These are phyloP conservation scores for Chiridota heheva DNA, from an alignment of 35 echinoderm and acorn worm genomes.

Conservation along the genomic window DNA sequence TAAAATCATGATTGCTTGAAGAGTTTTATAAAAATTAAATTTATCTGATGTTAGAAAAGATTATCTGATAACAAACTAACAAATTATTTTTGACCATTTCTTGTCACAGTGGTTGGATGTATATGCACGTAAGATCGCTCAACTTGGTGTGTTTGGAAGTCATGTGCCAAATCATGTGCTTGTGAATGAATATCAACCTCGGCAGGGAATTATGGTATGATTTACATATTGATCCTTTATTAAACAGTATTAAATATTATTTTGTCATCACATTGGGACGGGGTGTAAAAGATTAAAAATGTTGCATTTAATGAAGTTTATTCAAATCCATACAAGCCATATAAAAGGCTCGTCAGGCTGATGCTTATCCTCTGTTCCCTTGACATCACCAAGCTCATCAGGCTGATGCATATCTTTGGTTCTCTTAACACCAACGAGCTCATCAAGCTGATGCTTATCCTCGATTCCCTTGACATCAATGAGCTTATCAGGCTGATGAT, in stretches of 20 bases:
- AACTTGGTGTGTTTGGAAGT: constrained; percentile 70
- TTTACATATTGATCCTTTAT: neutral
- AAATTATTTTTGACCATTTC: neutral
- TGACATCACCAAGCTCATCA: neutral
- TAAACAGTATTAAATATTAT: neutral
- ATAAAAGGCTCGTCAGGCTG: neutral
- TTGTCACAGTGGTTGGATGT: constrained; percentile 79
- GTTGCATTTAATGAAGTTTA: neutral
- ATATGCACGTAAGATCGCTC: constrained; percentile 61
- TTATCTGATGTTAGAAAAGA: neutral
- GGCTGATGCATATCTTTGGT: neutral
- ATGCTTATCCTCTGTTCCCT: no score
- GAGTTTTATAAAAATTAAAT: neutral
- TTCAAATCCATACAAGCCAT: neutral
- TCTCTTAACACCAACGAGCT: neutral
- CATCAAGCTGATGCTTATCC: no score
- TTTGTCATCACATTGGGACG: neutral
- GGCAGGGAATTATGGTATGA: constrained; percentile 99
- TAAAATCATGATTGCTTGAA: neutral
- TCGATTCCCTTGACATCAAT: no score
- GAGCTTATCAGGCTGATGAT: no score
- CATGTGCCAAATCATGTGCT: constrained; percentile 91
- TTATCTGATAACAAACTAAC: neutral
- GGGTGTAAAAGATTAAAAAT: neutral
- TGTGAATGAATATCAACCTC: constrained; percentile 91